Evolutionary conservation across 2,113 vertebrate genomes (phyloP).

Genomic region (Nothocercus nigrocapillus): DNA sequence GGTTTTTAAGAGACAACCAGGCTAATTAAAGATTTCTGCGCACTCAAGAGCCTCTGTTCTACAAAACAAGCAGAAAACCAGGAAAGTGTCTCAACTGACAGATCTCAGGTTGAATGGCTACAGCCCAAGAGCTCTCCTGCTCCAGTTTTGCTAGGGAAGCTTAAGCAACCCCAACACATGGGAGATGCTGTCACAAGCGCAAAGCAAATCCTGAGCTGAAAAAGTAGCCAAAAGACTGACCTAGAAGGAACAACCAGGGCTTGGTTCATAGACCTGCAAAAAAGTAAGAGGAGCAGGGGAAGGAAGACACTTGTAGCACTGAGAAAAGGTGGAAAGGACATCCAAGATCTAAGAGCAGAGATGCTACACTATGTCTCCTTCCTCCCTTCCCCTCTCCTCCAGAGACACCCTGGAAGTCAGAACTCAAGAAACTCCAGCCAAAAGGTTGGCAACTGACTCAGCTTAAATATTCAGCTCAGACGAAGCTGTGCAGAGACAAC

Average conservation of each 20-base stretch:
- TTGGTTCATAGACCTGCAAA: neutral
- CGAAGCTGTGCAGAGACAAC: neutral
- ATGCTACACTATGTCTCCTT: neutral
- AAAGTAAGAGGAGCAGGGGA: neutral
- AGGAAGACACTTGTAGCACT: neutral
- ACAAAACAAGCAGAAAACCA: neutral
- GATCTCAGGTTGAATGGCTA: accelerated
- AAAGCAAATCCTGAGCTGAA: neutral
- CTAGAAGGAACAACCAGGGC: neutral
- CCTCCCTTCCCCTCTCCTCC: neutral
- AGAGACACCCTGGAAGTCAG: neutral
- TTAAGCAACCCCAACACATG: accelerated
- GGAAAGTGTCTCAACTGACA: neutral
- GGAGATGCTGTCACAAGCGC: neutral
- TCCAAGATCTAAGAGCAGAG: neutral
- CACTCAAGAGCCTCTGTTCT: neutral
- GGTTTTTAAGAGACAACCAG: neutral
- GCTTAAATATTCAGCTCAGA: neutral
- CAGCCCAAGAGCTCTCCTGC: neutral
- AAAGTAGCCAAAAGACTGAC: neutral
- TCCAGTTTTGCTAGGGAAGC: neutral
- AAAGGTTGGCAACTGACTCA: neutral
- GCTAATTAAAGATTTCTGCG: neutral
- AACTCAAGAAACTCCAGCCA: neutral
- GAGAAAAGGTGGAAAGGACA: neutral